A percentile compares a stretch with the other conserved stretches of the same genome.
Evolutionary conservation across 1,140 invertebrate genomes (phyloP).

Genomic region (Papilio machaon): DNA sequence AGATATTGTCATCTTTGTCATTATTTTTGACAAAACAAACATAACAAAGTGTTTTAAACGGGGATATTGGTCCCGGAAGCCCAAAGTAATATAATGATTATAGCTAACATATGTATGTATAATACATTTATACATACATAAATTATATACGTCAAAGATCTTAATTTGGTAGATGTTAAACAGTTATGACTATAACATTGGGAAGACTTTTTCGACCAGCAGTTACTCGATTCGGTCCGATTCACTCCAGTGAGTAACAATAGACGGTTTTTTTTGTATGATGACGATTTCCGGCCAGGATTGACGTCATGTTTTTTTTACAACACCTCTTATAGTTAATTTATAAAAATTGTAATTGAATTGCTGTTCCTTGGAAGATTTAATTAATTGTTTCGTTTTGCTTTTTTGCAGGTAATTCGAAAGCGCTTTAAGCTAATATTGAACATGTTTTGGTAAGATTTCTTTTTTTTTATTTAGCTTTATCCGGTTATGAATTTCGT

Average conservation of each 20-base stretch:
- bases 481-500: neutral
- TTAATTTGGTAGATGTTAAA: neutral
- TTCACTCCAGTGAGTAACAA: slow-evolving; percentile 50
- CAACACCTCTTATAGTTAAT: slow-evolving; percentile 16
- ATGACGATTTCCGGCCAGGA: slow-evolving; percentile 45
- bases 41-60: no score
- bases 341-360: neutral
- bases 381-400: neutral
- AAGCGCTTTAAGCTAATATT: neutral
- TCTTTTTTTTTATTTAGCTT: neutral
- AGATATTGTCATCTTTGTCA: no score
- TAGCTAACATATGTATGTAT: no score
- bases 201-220: slow-evolving; percentile 2
- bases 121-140: neutral
- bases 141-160: neutral
- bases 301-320: slow-evolving; percentile 47
- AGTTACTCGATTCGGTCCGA: slow-evolving; percentile 40
- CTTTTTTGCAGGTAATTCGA: slow-evolving; percentile 10
- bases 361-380: neutral
- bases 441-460: neutral
- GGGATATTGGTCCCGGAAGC: no score
- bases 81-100: no score
- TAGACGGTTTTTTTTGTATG: slow-evolving; percentile 34
- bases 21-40: no score
- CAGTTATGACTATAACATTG: slow-evolving; percentile 10